Conservation (phyloP, 2,888 invertebrate species). For the Tachina lurida region DNA sequence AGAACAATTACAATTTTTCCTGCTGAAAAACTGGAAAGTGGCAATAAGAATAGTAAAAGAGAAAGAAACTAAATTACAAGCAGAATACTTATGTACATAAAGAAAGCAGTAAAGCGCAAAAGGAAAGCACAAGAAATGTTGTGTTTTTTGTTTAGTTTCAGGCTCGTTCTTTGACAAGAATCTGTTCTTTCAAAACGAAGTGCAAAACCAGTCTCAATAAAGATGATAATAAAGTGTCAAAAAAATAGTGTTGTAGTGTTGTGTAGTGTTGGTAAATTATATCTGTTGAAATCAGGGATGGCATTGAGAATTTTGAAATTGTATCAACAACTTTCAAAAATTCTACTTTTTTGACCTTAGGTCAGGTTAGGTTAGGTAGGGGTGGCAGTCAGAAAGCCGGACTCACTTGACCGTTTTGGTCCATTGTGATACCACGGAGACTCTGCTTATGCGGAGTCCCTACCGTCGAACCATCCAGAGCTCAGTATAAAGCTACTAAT, state of each 20-base stretch:
- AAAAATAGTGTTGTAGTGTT: too few species aligned
- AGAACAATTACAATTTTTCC: constrained; percentile 42
- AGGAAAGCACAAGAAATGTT: background rate
- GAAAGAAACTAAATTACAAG: constrained; percentile 42
- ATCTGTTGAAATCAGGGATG: constrained; percentile 24
- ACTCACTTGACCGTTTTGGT: too few species aligned
- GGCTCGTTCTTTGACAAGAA: constrained; percentile 26
- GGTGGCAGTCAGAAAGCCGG: too few species aligned
- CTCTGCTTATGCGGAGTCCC: too few species aligned
- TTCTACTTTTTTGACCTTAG: too few species aligned
- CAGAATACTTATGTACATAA: constrained; percentile 21
- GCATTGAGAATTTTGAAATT: too few species aligned
- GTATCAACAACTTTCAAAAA: too few species aligned
- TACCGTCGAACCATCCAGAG: too few species aligned
- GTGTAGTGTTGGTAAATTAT: too few species aligned
- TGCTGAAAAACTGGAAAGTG: constrained; percentile 25
- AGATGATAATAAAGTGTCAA: constrained; percentile 49
- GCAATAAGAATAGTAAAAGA: background rate
- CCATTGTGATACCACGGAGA: too few species aligned
- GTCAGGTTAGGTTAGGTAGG: too few species aligned
- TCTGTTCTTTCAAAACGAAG: constrained; percentile 17
- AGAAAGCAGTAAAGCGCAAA: constrained; percentile 39
- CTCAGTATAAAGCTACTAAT: too few species aligned
- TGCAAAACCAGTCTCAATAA: background rate
- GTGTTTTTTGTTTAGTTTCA: background rate